Conservation (phyloP, 2,113 vertebrate genomes). For the Origma solitaria region DNA sequence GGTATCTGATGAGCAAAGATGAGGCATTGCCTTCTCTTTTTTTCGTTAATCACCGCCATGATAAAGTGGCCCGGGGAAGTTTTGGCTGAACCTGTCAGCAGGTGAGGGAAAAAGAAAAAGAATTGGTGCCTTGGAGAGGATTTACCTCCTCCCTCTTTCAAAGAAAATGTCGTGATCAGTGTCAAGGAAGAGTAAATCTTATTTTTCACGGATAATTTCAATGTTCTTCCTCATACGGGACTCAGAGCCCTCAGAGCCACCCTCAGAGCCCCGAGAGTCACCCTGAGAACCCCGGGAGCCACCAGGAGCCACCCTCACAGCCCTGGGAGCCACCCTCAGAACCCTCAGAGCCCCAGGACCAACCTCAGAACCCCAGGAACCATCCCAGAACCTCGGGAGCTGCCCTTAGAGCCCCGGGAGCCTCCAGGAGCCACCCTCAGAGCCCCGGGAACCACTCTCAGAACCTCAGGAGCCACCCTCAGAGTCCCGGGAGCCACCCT, state of each 20-base stretch:
- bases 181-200: not conserved
- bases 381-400: too few species aligned
- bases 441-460: too few species aligned
- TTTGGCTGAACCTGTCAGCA: not conserved
- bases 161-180: not conserved
- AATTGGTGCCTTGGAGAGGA: not conserved
- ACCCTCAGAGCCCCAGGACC: too few species aligned
- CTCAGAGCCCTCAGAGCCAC: too few species aligned
- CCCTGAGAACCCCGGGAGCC: too few species aligned
- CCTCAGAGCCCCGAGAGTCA: too few species aligned
- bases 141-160: not conserved
- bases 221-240: fast-evolving
- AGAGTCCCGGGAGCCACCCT: too few species aligned
- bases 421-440: too few species aligned
- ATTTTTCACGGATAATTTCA: not conserved
- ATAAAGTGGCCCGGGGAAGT: not conserved
- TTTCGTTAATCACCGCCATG: not conserved
- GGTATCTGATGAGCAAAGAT: not conserved
- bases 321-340: too few species aligned
- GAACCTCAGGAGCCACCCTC: too few species aligned
- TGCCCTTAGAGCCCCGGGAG: too few species aligned
- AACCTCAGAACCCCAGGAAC: too few species aligned
- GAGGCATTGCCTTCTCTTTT: not conserved
- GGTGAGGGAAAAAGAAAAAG: not conserved
- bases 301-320: not conserved